Percentiles rank a stretch among this genome's conserved stretches.
Evolutionary conservation across 2,113 vertebrate species (phyloP).

Genomic region (Pelecanus crispus): DNA sequence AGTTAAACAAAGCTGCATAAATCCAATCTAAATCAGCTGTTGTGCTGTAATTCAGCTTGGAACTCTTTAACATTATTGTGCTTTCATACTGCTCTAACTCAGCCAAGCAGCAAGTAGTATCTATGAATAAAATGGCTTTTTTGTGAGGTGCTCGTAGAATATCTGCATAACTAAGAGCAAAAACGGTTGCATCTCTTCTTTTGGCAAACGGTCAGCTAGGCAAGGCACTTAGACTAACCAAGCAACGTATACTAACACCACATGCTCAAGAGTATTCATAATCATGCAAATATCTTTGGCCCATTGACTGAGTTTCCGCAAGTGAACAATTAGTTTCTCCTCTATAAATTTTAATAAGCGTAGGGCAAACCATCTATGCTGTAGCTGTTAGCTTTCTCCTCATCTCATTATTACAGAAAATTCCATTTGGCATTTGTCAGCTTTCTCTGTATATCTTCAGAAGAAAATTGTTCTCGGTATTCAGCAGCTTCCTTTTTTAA

Average conservation of each 20-base stretch:
- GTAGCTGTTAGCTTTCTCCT: conserved; percentile 23
- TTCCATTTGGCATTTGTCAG: conserved; percentile 40
- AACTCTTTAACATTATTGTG: not conserved
- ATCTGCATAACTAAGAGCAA: not conserved
- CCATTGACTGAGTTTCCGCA: not conserved
- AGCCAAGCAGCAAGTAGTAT: not conserved
- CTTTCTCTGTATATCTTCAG: conserved; percentile 20
- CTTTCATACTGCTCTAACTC: not conserved
- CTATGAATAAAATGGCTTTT: not conserved
- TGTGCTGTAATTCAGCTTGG: not conserved
- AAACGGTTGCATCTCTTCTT: not conserved
- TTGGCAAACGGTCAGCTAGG: not conserved
- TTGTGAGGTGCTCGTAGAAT: not conserved
- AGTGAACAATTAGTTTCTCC: conserved; percentile 52
- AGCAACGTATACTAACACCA: not conserved
- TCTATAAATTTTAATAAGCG: conserved; percentile 49
- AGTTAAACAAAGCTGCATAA: not conserved
- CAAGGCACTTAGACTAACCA: not conserved
- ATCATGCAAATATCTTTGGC: conserved; percentile 28
- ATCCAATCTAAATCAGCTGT: not conserved
- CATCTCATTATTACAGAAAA: conserved; percentile 45
- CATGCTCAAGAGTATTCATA: not conserved
- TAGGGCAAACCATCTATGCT: not conserved
- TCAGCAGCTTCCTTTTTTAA: conserved; percentile 57
- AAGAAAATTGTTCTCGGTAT: conserved; percentile 33